Conservation (phyloP, 2,113 vertebrate species). For the Nannospalax galili region DNA sequence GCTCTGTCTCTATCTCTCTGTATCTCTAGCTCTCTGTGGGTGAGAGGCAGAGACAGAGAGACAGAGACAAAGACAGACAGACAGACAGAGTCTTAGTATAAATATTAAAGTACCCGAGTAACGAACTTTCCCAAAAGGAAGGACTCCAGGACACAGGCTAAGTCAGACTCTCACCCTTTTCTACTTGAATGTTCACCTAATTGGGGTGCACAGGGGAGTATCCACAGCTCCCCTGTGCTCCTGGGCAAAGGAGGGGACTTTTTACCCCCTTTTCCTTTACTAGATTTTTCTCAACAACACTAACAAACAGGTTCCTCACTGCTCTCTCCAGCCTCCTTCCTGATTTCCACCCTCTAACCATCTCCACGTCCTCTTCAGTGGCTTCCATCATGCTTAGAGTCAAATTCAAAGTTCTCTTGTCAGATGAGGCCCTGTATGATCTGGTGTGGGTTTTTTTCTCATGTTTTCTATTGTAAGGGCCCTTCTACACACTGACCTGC, state of each 20-base stretch:
- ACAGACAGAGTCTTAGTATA: not conserved
- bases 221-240: not conserved
- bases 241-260: not conserved
- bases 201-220: fast-evolving
- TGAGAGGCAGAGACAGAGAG: not conserved
- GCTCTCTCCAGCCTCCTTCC: not conserved
- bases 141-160: not conserved
- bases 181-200: not conserved
- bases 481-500: not conserved
- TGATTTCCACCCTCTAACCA: not conserved
- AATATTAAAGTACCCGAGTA: not conserved
- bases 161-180: not conserved
- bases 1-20: not conserved
- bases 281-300: not conserved
- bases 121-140: not conserved
- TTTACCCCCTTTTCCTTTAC: not conserved
- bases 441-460: not conserved
- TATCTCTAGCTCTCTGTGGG: fast-evolving
- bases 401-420: not conserved
- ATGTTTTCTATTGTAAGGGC: not conserved
- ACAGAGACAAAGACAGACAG: not conserved
- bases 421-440: not conserved
- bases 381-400: not conserved
- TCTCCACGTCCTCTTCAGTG: not conserved
- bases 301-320: not conserved